These are phyloP conservation scores for Canis aureus DNA, from an alignment of 2,113 vertebrate genomes.

Conservation along the genomic window DNA sequence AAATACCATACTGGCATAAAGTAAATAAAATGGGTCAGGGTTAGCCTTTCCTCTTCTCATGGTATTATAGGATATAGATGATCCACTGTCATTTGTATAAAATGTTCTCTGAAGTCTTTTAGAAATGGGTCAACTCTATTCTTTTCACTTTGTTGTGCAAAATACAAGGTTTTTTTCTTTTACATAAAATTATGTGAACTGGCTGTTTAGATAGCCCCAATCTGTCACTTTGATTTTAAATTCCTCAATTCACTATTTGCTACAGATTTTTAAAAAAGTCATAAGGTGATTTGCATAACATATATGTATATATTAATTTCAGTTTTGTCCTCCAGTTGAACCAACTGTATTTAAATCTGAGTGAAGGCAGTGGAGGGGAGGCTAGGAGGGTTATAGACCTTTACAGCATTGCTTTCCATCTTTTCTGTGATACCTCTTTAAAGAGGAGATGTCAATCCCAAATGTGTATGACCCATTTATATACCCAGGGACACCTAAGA, in stretches of 20 bases:
- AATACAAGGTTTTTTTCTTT: constrained; percentile 13
- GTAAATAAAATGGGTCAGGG: constrained; percentile 29
- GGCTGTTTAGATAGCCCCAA: constrained; percentile 66
- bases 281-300: constrained; percentile 25
- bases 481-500: neutral
- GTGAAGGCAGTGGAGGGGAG: neutral
- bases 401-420: neutral
- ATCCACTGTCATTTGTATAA: constrained; percentile 31
- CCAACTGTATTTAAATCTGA: neutral
- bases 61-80: neutral
- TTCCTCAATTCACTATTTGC: constrained; percentile 20
- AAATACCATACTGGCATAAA: neutral
- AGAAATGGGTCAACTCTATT: constrained; percentile 77
- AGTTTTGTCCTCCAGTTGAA: neutral
- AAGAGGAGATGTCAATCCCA: neutral
- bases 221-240: constrained; percentile 79
- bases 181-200: constrained; percentile 64
- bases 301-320: neutral
- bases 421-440: neutral
- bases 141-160: constrained; percentile 76
- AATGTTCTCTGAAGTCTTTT: constrained; percentile 62
- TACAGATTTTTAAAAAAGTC: constrained; percentile 22
- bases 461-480: neutral
- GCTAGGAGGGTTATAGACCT: too few relatives aligned
- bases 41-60: neutral